Conservation (phyloP, 1,140 invertebrate genomes). For the Mycetomoellerius zeteki region DNA sequence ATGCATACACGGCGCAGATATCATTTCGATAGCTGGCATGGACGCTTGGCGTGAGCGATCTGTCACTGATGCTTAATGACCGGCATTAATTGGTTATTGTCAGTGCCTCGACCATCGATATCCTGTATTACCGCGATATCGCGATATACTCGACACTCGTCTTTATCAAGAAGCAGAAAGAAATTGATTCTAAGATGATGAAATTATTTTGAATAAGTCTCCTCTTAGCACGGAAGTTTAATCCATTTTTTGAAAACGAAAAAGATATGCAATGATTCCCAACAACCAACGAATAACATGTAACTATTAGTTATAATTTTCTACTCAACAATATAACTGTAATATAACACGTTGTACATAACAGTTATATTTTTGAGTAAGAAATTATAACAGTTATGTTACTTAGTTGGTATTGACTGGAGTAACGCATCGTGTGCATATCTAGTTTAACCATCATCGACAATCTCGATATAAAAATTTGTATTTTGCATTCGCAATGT, state of each 20-base stretch:
- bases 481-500: slow-evolving; percentile 26
- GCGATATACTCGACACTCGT: not conserved
- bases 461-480: slow-evolving; percentile 30
- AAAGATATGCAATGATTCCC: no score
- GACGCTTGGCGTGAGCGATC: slow-evolving; percentile 66
- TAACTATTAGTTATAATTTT: no score
- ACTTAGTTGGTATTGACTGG: not conserved
- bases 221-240: not conserved
- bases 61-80: slow-evolving; percentile 75
- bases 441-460: not conserved
- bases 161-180: not conserved
- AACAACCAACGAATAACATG: no score
- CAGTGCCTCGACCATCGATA: slow-evolving; percentile 57
- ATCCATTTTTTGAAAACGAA: no score
- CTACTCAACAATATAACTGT: no score
- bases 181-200: not conserved
- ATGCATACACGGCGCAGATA: slow-evolving; percentile 70
- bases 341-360: no score
- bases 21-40: slow-evolving; percentile 68
- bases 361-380: no score
- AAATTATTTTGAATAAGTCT: not conserved
- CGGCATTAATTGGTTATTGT: slow-evolving; percentile 76
- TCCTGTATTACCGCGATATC: slow-evolving; percentile 16
- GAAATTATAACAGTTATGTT: no score
- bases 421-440: not conserved